Evolutionary conservation across 2,888 invertebrate species (phyloP).

Genomic region (Xestia c-nigrum): DNA sequence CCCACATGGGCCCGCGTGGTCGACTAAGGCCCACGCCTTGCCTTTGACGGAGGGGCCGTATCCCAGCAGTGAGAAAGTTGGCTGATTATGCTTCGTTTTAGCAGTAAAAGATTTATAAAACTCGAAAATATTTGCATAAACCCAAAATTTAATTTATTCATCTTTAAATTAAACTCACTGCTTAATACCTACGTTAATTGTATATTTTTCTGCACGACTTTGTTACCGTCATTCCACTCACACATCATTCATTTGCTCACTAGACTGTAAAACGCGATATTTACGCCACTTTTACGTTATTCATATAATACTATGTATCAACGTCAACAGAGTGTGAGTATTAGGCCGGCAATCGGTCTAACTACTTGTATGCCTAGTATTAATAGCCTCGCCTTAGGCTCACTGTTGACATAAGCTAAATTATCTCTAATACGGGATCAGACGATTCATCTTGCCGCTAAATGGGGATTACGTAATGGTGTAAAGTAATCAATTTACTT

Average conservation of each 20-base stretch:
- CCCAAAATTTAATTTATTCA: background rate
- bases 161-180: background rate
- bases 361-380: constrained; percentile 47
- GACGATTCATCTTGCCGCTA: constrained; percentile 31
- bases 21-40: background rate
- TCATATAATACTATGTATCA: constrained; percentile 13
- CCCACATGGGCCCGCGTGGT: background rate
- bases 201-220: background rate
- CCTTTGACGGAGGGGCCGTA: background rate
- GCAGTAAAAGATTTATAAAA: no score
- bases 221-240: background rate
- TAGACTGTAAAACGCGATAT: constrained; percentile 25
- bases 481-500: constrained; percentile 40
- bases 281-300: constrained; percentile 26
- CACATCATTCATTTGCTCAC: constrained; percentile 13
- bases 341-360: constrained; percentile 43
- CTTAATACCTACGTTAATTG: background rate
- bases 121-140: background rate
- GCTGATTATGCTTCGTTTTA: background rate
- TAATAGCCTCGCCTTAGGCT: constrained; percentile 25
- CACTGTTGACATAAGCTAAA: constrained; percentile 50
- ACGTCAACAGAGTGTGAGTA: constrained; percentile 26
- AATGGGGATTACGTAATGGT: constrained; percentile 29
- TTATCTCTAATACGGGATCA: constrained; percentile 42
- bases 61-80: no score